Evolutionary conservation across 2,888 invertebrate species (phyloP), one percentile per base, ranked within the genome.

Genomic region (Cheilosia pagana): DNA sequence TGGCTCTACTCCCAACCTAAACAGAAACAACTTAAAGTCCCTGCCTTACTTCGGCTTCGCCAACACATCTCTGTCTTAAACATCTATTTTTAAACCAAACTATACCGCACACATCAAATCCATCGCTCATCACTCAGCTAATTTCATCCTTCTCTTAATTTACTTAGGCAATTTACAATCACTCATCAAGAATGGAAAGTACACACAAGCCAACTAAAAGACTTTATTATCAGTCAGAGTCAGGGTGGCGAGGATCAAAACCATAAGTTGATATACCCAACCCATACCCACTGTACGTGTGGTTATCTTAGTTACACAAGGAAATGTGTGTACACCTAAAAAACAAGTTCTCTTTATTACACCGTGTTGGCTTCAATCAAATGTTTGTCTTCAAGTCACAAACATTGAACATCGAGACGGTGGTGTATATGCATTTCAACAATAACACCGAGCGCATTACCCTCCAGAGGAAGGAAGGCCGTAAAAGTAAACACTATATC

Each of bases 351-450:
- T 48, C 60, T 79, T 79, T 79, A 75, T 68, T 62, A 68, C 25
- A 35, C 48, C n/a, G 52, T 55, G 67, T 53, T 60, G 39, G 14
- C 75, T 75, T 70, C 81, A 68, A 81, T 75, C 68, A 75, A 81
- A 75, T 81, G 68, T 81, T 81, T 81, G 81, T 62, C 68, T 79
- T 59, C 63, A 50, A 75, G 68, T 68, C 81, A 79, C 79, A 78
- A 72, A 78, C 57, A 72, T 16, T 68, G 55, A 62, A 35, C 65
- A 50, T 57, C 65, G 39, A 16, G 59, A 23, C 43, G 3, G 55
- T 48, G 39, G 53, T 62, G 71, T 65, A 19, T 65, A 19, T 72
- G 59, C 19, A 60, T 72, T 65, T 65, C 50, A 72, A 72, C 48
- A 79, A 72, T 43, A 79, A 74, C 43, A 67, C 63, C 52, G 67